These are phyloP conservation scores for Ormyrus thymus DNA, from an alignment of 2,888 invertebrate species.

Conservation along the genomic window DNA sequence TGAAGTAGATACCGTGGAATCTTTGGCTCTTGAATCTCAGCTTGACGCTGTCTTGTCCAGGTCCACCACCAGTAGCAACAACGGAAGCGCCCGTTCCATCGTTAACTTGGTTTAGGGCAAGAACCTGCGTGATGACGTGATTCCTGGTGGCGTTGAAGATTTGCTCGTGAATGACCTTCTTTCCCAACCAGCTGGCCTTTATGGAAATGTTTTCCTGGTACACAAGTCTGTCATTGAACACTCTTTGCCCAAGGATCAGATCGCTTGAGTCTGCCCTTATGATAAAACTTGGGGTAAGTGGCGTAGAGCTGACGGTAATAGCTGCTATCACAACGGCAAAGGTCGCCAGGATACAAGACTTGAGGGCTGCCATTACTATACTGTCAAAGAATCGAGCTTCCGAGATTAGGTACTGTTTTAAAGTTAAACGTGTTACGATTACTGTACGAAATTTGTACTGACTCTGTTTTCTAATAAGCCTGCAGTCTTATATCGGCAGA, in stretches of 20 bases:
- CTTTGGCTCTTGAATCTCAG: constrained; percentile 75
- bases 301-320: neutral
- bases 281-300: neutral
- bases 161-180: constrained; percentile 60
- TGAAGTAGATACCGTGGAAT: constrained; percentile 74
- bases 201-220: constrained; percentile 57
- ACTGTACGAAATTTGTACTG: too few species aligned
- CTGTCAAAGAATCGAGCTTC: too few species aligned
- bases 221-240: constrained; percentile 60
- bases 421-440: too few species aligned
- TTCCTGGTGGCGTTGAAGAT: constrained; percentile 59
- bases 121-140: constrained; percentile 70
- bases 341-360: neutral
- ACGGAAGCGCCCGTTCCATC: constrained; percentile 75
- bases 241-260: constrained; percentile 62
- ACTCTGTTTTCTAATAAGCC: too few species aligned
- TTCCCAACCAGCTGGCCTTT: constrained; percentile 62
- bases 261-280: constrained; percentile 27
- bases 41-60: constrained; percentile 67
- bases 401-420: too few species aligned
- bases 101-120: constrained; percentile 73
- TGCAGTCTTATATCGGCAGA: neutral
- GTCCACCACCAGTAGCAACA: constrained; percentile 73
- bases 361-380: too few species aligned
- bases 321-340: neutral